Percentiles rank a stretch among this genome's conserved stretches.
These are phyloP conservation scores for Clamator glandarius DNA, from an alignment of 2,797 vertebrate species.

Conservation along the genomic window DNA sequence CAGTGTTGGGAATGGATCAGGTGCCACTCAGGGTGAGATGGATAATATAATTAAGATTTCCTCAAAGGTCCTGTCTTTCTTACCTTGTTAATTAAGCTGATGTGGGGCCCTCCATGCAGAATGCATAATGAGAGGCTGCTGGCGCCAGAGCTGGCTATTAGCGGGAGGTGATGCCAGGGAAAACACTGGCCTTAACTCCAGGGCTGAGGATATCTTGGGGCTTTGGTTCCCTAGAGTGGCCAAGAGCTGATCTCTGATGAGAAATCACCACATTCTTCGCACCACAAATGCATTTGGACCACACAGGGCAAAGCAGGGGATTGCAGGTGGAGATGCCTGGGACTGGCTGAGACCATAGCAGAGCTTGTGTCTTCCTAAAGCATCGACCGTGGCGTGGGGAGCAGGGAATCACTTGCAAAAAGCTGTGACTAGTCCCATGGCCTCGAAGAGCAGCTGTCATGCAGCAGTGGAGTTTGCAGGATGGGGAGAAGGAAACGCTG, in stretches of 20 bases:
- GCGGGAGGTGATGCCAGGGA: background rate
- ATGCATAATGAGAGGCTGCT: slow-evolving; percentile 25
- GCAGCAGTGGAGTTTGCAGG: fast-evolving
- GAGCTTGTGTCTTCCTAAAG: background rate
- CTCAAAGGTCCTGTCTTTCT: slow-evolving; percentile 61
- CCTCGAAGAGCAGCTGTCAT: fast-evolving
- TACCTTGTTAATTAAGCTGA: slow-evolving; percentile 72
- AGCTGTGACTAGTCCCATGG: background rate
- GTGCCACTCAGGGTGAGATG: slow-evolving; percentile 63
- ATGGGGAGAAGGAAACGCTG: fast-evolving
- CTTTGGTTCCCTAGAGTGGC: background rate
- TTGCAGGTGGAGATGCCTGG: background rate
- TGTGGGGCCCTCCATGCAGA: slow-evolving; percentile 3
- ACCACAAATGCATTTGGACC: background rate
- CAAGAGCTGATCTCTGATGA: background rate
- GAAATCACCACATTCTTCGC: background rate
- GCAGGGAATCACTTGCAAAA: background rate
- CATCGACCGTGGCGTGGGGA: background rate
- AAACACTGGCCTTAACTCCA: background rate
- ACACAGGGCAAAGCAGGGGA: background rate
- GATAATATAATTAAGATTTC: slow-evolving; percentile 72
- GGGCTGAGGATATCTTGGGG: background rate
- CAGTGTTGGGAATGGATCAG: slow-evolving; percentile 54
- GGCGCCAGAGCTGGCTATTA: background rate
- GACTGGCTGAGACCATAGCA: too few relatives aligned